Conservation (phyloP, 1,140 invertebrate species). For the Drosophila orena region DNA sequence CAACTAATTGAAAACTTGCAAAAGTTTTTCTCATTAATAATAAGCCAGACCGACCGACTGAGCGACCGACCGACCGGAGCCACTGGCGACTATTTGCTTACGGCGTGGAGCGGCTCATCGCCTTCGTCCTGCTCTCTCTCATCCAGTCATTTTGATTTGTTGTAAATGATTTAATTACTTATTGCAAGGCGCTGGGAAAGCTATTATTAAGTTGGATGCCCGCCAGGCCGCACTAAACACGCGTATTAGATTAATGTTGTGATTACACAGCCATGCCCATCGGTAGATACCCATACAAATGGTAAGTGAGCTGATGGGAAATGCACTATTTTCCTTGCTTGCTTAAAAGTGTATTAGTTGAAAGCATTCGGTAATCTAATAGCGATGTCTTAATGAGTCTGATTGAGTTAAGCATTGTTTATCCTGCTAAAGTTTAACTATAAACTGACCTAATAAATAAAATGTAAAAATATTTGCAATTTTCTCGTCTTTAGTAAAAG, state of each 20-base stretch:
- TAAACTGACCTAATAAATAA: no score
- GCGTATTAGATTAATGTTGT: constrained; percentile 73
- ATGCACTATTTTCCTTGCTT: no score
- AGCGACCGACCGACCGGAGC: constrained; percentile 18
- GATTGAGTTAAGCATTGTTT: no score
- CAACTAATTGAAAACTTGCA: constrained; percentile 78
- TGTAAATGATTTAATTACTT: constrained; percentile 75
- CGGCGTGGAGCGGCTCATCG: constrained; percentile 1
- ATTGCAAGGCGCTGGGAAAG: constrained; percentile 51
- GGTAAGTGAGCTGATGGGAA: neutral
- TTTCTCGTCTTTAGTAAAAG: neutral
- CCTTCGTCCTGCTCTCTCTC: neutral
- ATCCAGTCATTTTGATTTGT: constrained; percentile 52
- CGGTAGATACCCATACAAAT: neutral
- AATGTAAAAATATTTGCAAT: neutral
- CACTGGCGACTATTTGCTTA: constrained; percentile 36
- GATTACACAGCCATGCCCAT: constrained; percentile 43
- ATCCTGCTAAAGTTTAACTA: no score
- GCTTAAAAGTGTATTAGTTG: no score
- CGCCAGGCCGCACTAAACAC: constrained; percentile 54
- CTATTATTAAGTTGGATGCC: constrained; percentile 68
- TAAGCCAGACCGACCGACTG: constrained; percentile 50
- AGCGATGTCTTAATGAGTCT: no score
- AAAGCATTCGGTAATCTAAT: no score
- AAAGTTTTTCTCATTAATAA: constrained; percentile 79